phyloP scores from a whole-genome alignment of 2,797 vertebrate genomes.

The Xiphorhynchus erythropygius region DNA sequence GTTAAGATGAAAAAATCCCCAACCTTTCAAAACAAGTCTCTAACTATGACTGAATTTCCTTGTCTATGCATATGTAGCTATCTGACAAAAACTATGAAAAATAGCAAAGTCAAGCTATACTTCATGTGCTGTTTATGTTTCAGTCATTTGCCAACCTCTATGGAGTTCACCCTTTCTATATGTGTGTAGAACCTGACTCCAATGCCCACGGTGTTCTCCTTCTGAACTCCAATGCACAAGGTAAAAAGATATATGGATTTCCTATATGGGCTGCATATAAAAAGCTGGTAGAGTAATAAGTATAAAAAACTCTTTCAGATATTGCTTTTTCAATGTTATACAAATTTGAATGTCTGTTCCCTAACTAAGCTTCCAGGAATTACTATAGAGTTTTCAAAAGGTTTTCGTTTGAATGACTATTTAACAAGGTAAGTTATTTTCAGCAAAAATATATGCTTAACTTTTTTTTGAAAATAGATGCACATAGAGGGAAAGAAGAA shows the following conservation, averaged over 20 bases:
- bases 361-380: not conserved
- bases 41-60: not conserved
- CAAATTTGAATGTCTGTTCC: not conserved
- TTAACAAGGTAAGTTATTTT: not conserved
- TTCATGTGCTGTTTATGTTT: not conserved
- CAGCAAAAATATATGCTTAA: not conserved
- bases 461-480: not conserved
- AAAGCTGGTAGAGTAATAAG: not conserved
- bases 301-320: not conserved
- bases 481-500: not conserved
- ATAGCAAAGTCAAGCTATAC: not conserved
- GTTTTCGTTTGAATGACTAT: not conserved
- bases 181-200: slow-evolving; percentile 50
- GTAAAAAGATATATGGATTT: not conserved
- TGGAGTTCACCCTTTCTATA: slow-evolving; percentile 63
- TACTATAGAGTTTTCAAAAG: not conserved
- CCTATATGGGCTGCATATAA: not conserved
- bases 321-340: not conserved
- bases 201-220: slow-evolving; percentile 49
- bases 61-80: not conserved
- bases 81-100: not conserved
- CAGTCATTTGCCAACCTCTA: slow-evolving; percentile 56
- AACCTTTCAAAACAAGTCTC: not conserved
- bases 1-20: not conserved
- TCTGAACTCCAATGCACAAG: slow-evolving; percentile 69